Conservation (phyloP, 2,797 vertebrate species). For the Amblyraja radiata region DNA sequence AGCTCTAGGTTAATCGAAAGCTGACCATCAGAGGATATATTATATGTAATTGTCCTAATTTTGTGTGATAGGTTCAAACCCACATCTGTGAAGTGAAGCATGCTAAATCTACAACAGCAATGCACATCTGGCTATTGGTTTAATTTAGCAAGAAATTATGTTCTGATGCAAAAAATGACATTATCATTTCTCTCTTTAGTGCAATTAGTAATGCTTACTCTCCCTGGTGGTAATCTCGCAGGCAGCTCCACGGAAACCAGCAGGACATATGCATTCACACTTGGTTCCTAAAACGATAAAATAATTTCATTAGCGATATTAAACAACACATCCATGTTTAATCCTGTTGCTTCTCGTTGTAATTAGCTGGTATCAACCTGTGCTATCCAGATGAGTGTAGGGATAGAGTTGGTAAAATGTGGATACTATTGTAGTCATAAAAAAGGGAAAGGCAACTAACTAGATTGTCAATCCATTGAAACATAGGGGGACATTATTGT, state of each 20-base stretch:
- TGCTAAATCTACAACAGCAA: neutral
- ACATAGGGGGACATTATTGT: neutral
- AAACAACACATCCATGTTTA: neutral
- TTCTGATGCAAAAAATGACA: neutral
- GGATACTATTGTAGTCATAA: neutral
- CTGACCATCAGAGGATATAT: neutral
- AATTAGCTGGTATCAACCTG: neutral
- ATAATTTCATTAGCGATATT: constrained; percentile 8
- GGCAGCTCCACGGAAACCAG: constrained; percentile 64
- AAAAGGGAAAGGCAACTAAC: neutral
- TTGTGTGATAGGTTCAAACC: constrained; percentile 38
- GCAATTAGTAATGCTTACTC: constrained; percentile 52
- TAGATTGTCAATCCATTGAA: neutral
- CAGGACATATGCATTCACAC: constrained; percentile 83
- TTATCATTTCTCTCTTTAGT: constrained; percentile 2
- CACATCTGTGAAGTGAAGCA: neutral
- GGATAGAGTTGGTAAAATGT: too few species aligned
- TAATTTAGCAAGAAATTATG: neutral
- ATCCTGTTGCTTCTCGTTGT: neutral
- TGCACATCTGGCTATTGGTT: neutral
- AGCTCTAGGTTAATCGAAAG: neutral
- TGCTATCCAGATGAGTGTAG: neutral
- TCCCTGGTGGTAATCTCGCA: constrained; percentile 66
- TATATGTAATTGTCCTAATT: too few species aligned
- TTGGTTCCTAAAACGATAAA: constrained; percentile 58